phyloP scores from a whole-genome alignment of 2,113 vertebrate genomes.

The Bombycilla garrulus region DNA sequence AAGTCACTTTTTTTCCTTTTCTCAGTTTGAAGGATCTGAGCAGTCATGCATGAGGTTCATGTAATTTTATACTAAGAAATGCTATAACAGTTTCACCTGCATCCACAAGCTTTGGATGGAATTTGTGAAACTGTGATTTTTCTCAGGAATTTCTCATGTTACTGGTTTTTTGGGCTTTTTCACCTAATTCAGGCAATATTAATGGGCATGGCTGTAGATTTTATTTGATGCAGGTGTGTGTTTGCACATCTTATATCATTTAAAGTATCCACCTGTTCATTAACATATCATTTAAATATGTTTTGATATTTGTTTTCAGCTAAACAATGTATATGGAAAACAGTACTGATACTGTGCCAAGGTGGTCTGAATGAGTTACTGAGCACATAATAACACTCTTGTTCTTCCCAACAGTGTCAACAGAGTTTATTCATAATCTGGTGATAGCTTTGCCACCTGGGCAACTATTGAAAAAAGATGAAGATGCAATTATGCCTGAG shows the following conservation, averaged over 20 bases:
- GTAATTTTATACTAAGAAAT: neutral
- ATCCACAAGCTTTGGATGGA: neutral
- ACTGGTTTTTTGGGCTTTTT: neutral
- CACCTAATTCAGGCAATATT: neutral
- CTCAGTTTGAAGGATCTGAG: neutral
- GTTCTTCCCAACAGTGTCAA: neutral
- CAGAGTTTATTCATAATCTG: neutral
- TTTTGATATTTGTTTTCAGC: neutral
- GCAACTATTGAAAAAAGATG: neutral
- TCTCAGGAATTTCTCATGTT: neutral
- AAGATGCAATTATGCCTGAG: neutral
- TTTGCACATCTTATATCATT: neutral
- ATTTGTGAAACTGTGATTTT: neutral
- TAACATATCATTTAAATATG: neutral
- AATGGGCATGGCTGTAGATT: neutral
- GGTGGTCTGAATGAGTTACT: neutral
- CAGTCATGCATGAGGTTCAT: neutral
- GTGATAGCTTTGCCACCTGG: neutral
- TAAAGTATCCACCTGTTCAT: neutral
- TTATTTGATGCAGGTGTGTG: neutral
- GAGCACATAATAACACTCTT: neutral
- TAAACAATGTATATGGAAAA: neutral
- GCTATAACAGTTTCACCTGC: neutral
- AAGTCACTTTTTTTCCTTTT: accelerated
- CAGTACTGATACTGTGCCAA: neutral